Evolutionary conservation across 64 coral and sea anemone genomes (phyloP), one percentile per base, ranked within the genome.

Genomic region (Pocillopora damicornis): DNA sequence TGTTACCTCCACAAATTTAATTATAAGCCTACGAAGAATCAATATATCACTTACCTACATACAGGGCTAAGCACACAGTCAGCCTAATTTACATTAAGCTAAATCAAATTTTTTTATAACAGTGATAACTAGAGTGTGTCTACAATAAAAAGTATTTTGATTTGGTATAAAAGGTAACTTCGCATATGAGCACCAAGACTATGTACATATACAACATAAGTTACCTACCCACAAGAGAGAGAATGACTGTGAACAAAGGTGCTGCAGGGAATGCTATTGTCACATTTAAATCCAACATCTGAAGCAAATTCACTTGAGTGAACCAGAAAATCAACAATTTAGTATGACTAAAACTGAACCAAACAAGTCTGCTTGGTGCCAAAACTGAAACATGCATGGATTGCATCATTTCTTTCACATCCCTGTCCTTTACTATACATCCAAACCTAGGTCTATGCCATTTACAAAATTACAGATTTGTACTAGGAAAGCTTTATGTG

Each of bases 271-370:
- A 98, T 20, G 92, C 92, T 83, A 92, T 94, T 25, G 93, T 94
- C 60, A 94, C 96, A 90, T 98, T 98, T 63, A 98, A 87, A 92
- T 98, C 96, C 87, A 98, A 14, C 96, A 98, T 94, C 74, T 98
- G 96, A 75, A 98, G 87, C 51, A 98, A 67, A 37, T 98, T 98
- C 11, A 98, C 96, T 98, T 68, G 8, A 94, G 83, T 58, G 22
- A 30, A 37, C 83, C 13, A 82, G 20, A 14, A 59, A 75, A 61
- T 15, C 57, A 58, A 76, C 11, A 92, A 15, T 26, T 16, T 63
- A 13, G 61, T n/a, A 88, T 22, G 75, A 9, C 10, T 13, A 37
- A 11, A 13, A 58, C 25, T 57, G 25, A 58, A 22, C 59, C 15
- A 57, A 80, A 7, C 13, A 14, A n/a, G 15, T 35, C 23, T 16